phyloP scores from a whole-genome alignment of 2,888 invertebrate genomes.

The Pasiphila rectangulata region DNA sequence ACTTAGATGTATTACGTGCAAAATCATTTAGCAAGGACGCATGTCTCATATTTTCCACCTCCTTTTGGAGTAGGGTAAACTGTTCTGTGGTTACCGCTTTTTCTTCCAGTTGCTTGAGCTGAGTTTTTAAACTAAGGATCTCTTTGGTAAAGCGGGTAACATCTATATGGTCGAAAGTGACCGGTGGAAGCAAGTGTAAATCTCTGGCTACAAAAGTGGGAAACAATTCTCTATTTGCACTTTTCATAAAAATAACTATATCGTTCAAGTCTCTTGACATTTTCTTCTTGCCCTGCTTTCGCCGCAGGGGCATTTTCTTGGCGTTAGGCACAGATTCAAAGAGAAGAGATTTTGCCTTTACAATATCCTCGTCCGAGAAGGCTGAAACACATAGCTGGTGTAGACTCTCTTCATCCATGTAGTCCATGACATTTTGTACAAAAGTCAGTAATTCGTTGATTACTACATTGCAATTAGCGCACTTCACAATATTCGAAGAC shows the following conservation, averaged over 20 bases:
- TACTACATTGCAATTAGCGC: no score
- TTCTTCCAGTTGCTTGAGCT: constrained; percentile 17
- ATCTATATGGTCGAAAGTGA: constrained; percentile 9
- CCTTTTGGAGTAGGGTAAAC: constrained; percentile 16
- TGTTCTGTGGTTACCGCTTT: constrained; percentile 10
- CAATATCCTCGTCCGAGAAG: no score
- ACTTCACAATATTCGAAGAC: no score
- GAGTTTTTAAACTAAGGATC: neutral
- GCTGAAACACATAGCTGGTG: no score
- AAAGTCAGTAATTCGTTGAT: no score
- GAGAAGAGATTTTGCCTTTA: no score
- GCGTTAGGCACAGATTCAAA: no score
- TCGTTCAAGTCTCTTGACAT: no score
- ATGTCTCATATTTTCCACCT: constrained; percentile 18
- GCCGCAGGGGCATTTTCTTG: no score
- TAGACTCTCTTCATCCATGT: no score
- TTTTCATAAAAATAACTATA: neutral
- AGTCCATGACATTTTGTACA: no score
- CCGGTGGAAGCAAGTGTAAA: constrained; percentile 14
- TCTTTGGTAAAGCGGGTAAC: constrained; percentile 10
- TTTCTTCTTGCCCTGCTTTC: no score
- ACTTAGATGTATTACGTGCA: neutral
- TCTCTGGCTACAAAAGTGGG: constrained; percentile 20
- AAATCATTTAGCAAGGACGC: constrained; percentile 12
- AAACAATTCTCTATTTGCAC: constrained; percentile 7